Evolutionary conservation across 2,113 vertebrate genomes (phyloP).

Genomic region (Okapia johnstoni): DNA sequence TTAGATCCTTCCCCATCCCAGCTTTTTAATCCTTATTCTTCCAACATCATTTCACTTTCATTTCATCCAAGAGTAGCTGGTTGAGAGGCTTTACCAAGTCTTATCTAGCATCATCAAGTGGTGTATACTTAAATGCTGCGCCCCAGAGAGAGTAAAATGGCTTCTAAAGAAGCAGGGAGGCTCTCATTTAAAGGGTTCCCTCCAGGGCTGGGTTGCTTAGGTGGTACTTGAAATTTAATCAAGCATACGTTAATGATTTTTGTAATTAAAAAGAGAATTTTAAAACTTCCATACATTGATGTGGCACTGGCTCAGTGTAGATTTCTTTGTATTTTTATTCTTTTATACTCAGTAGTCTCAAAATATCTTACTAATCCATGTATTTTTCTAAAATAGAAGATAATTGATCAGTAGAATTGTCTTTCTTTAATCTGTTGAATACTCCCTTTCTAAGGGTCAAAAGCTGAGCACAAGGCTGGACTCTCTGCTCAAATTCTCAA

Average conservation of each 20-base stretch:
- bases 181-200: neutral
- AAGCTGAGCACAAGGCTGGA: neutral
- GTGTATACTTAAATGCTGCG: neutral
- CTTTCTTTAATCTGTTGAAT: neutral
- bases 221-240: neutral
- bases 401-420: neutral
- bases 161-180: neutral
- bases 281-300: neutral
- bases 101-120: neutral
- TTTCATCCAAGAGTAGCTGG: neutral
- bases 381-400: neutral
- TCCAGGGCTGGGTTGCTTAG: neutral
- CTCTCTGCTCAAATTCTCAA: neutral
- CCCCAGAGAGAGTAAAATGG: neutral
- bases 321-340: neutral
- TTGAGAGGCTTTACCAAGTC: neutral
- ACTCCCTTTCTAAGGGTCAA: neutral
- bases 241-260: neutral
- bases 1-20: neutral
- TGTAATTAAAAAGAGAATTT: constrained; percentile 21
- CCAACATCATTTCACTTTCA: neutral
- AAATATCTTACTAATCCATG: neutral
- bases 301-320: neutral
- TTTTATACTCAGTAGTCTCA: neutral
- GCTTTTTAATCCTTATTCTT: neutral